Percentiles rank a stretch among this genome's conserved stretches.
phyloP scores from a whole-genome alignment of 2,888 invertebrate genomes.

The Morpho achilles region DNA sequence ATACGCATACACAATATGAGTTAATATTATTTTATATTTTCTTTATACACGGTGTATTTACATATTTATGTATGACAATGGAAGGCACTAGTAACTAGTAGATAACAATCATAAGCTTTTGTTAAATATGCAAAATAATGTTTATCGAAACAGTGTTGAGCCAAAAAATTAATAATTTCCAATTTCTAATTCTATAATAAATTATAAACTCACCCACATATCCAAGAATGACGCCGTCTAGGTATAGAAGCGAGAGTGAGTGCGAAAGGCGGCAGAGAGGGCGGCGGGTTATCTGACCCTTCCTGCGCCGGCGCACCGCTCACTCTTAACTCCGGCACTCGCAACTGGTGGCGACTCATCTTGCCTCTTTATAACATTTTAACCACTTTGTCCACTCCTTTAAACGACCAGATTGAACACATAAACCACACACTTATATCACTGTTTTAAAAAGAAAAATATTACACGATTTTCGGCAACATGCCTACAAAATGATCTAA shows the following conservation, averaged over 20 bases:
- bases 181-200: not conserved
- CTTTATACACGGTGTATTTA: too few relatives aligned
- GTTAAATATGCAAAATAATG: too few relatives aligned
- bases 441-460: not conserved
- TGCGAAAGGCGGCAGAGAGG: conserved; percentile 61
- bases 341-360: conserved; percentile 78
- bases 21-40: too few relatives aligned
- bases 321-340: conserved; percentile 84
- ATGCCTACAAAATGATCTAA: not conserved
- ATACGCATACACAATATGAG: too few relatives aligned
- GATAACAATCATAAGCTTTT: too few relatives aligned
- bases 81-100: too few relatives aligned
- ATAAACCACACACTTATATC: not conserved
- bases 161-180: too few relatives aligned
- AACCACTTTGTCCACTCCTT: conserved; percentile 1
- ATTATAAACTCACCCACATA: conserved; percentile 82
- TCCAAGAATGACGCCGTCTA: conserved; percentile 86
- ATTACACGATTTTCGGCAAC: not conserved
- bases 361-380: conserved; percentile 55
- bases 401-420: not conserved
- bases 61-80: too few relatives aligned
- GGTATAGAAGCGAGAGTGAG: conserved; percentile 79
- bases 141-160: too few relatives aligned
- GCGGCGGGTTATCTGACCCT: conserved; percentile 63
- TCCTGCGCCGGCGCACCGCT: conserved; percentile 74